Percentiles rank a stretch among this genome's conserved stretches.
phyloP scores from a whole-genome alignment of 2,888 invertebrate genomes.

The Girardia tigrina region DNA sequence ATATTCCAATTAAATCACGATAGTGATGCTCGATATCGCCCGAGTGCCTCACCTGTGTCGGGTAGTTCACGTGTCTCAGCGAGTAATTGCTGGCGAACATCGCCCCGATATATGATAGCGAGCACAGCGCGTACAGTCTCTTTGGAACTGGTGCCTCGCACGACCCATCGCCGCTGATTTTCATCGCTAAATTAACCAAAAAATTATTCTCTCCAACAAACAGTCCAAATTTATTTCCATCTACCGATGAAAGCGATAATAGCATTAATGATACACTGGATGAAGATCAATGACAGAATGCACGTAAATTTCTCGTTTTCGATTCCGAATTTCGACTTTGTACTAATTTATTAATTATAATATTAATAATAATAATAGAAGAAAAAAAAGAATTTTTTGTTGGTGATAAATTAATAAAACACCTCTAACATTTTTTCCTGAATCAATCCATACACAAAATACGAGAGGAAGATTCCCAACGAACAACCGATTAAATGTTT shows the following conservation, averaged over 20 bases:
- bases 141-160: background rate
- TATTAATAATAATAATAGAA: background rate
- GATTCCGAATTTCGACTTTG: conserved; percentile 66
- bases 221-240: no score
- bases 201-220: no score
- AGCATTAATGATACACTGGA: conserved; percentile 76
- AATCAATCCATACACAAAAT: conserved; percentile 27
- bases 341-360: conserved; percentile 51
- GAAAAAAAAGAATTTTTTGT: no score
- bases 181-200: background rate
- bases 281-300: conserved; percentile 72
- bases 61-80: conserved; percentile 84
- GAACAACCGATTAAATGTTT: conserved; percentile 5
- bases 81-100: conserved; percentile 95
- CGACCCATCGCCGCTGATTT: background rate
- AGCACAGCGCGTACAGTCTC: conserved; percentile 52
- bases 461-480: conserved; percentile 16
- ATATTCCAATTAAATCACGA: no score
- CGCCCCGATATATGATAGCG: conserved; percentile 75
- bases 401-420: no score
- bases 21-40: no score
- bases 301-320: conserved; percentile 62
- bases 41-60: conserved; percentile 80
- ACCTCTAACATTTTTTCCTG: conserved; percentile 31
- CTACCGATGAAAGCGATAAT: conserved; percentile 59